phyloP scores from a whole-genome alignment of 2,113 vertebrate genomes.

The Caranx melampygus region DNA sequence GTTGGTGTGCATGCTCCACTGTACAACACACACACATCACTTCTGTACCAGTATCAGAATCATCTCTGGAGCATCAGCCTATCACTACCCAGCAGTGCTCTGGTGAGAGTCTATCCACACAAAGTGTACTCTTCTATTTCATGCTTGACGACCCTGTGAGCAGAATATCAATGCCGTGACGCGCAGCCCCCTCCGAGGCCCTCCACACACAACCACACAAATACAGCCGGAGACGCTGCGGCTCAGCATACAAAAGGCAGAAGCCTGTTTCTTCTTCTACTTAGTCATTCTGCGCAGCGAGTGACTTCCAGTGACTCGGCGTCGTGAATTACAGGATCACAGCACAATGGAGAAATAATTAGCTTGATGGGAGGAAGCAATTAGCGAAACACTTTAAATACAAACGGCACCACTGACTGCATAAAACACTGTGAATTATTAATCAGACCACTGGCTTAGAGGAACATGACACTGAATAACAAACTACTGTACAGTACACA shows the following conservation, averaged over 20 bases:
- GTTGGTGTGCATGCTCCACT: not conserved
- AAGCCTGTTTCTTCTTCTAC: constrained; percentile 17
- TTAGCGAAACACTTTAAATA: constrained; percentile 67
- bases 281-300: constrained; percentile 43
- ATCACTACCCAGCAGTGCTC: constrained; percentile 44
- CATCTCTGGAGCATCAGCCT: constrained; percentile 56
- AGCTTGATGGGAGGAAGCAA: constrained; percentile 64
- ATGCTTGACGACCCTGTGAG: constrained; percentile 66
- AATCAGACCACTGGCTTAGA: constrained; percentile 36
- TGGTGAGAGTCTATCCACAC: constrained; percentile 64
- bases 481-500: constrained; percentile 23
- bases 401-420: constrained; percentile 53
- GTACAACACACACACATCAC: not conserved
- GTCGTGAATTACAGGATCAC: constrained; percentile 61
- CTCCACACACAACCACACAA: constrained; percentile 48
- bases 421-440: constrained; percentile 55
- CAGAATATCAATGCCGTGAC: constrained; percentile 71
- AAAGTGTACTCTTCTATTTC: constrained; percentile 70
- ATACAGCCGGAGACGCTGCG: constrained; percentile 9
- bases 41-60: constrained; percentile 32
- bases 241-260: constrained; percentile 37
- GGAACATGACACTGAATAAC: constrained; percentile 27
- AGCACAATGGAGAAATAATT: constrained; percentile 74
- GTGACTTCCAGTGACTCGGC: constrained; percentile 51
- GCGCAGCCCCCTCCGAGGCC: constrained; percentile 40